Evolutionary conservation across 2,797 vertebrate genomes (phyloP), one percentile per base, ranked within the genome.

Genomic region (Melanotaenia nigrans): DNA sequence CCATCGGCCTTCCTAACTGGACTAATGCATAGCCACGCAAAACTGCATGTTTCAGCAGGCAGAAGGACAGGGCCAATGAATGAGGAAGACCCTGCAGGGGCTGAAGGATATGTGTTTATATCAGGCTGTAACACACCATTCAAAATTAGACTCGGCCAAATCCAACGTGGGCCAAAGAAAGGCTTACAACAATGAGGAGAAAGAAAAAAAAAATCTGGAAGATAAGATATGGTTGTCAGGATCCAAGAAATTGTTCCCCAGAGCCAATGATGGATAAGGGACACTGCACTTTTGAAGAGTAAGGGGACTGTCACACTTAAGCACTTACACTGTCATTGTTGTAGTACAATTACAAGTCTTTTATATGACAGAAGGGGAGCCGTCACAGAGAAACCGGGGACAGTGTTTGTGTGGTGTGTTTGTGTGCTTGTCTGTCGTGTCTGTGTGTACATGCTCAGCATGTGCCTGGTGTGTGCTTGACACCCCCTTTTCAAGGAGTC

Each of bases 341-440:
- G 90, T 90, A 77, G 75, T 83, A 91, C 92, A 93, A 94, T 94
- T 93, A 93, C 91, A 84, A 86, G 87, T 81, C 68, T 88, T 87
- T 89, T 87, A 91, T 83, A 85, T 91, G 90, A 90, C 80, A 81
- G 79, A 83, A 81, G 79, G 83, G 73, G 74, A 89, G 78, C 75
- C 65, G n/a, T 89, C 85, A 85, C 81, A 64, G 68, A 76, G 79
- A 80, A 77, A 66, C 73, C 28, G 3, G 40, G 77, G 76, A 75
- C 53, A 30, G 61, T 33, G 42, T 73, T 73, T 80, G 68, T 62
- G 65, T 69, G 53, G 1, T 42, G 42, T 69, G 62, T 68, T 58
- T 65, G 45, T 71, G 57, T 65, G 64, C 65, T 42, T 70, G 57
- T 75, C 54, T 58, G 61, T 36, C 71, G 66, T 73, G 40, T 61